A percentile compares a stretch with the other conserved stretches of the same genome.
Evolutionary conservation across 2,797 vertebrate species (phyloP).

Genomic region (Mormyrus proboscirostris): DNA sequence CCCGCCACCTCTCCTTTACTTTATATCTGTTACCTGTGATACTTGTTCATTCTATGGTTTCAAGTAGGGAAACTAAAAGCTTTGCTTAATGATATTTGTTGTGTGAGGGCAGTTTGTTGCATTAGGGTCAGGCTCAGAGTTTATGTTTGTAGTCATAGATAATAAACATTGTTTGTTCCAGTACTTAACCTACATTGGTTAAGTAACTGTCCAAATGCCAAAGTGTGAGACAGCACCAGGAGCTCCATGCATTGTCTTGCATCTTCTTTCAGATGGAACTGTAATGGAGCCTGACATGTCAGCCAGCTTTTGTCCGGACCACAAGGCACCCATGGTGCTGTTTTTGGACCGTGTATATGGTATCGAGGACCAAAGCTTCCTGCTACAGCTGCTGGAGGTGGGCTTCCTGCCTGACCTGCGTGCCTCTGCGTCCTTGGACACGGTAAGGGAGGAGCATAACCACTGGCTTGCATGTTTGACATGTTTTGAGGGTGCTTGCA

Average conservation of each 20-base stretch:
- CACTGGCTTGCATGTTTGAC: conserved; percentile 11
- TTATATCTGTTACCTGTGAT: neutral
- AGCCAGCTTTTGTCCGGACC: conserved; percentile 91
- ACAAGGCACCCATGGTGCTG: conserved; percentile 96
- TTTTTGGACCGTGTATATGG: conserved; percentile 96
- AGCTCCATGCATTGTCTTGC: neutral
- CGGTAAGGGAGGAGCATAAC: conserved; percentile 61
- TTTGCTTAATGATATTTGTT: neutral
- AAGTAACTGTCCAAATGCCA: neutral
- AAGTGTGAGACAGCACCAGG: neutral
- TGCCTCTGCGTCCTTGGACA: conserved; percentile 86
- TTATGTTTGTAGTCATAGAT: neutral
- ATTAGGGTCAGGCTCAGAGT: neutral
- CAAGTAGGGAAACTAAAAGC: neutral
- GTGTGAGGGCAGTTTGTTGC: neutral
- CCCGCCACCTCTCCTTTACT: neutral
- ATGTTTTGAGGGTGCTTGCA: neutral
- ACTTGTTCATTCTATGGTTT: neutral
- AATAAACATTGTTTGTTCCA: neutral
- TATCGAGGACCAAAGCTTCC: conserved; percentile 88
- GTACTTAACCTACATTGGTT: neutral
- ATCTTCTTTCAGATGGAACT: conserved; percentile 70
- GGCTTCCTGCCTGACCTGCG: conserved; percentile 93
- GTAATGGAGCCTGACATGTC: conserved; percentile 91
- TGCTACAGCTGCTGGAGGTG: conserved; percentile 90